Conservation (phyloP, 2,113 vertebrate genomes). For the Athene cunicularia region DNA sequence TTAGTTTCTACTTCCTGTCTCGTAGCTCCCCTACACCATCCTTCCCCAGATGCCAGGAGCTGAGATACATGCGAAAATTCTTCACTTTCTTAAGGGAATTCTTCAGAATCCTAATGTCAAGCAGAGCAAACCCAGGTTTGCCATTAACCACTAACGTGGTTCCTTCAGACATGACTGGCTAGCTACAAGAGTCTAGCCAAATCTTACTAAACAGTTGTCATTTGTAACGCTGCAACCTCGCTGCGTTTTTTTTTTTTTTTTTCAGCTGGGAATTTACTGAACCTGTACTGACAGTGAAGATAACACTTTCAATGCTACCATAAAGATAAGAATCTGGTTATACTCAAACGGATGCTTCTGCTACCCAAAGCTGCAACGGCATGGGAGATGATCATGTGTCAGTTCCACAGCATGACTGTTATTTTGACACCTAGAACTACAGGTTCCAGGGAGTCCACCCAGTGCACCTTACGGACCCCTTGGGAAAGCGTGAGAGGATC, state of each 20-base stretch:
- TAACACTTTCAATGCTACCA: not conserved
- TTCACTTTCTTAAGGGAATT: not conserved
- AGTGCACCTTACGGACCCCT: no score
- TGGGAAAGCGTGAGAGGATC: not conserved
- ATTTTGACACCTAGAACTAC: not conserved
- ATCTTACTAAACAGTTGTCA: not conserved
- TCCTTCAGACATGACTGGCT: not conserved
- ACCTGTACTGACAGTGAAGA: not conserved
- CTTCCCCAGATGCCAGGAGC: not conserved
- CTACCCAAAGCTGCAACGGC: not conserved
- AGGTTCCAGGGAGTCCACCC: not conserved
- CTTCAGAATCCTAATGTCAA: not conserved
- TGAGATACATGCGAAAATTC: not conserved
- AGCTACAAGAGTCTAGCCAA: not conserved
- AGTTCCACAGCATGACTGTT: not conserved
- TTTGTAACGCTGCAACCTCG: not conserved
- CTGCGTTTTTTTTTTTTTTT: not conserved
- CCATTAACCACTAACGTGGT: not conserved
- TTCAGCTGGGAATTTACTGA: not conserved
- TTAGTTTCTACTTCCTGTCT: not conserved
- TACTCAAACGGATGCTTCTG: not conserved
- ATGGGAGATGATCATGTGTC: not conserved
- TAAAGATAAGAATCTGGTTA: not conserved
- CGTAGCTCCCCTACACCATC: not conserved
- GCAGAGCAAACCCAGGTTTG: not conserved